Conservation (phyloP, 2,113 vertebrate species). For the Thalassoma bifasciatum region DNA sequence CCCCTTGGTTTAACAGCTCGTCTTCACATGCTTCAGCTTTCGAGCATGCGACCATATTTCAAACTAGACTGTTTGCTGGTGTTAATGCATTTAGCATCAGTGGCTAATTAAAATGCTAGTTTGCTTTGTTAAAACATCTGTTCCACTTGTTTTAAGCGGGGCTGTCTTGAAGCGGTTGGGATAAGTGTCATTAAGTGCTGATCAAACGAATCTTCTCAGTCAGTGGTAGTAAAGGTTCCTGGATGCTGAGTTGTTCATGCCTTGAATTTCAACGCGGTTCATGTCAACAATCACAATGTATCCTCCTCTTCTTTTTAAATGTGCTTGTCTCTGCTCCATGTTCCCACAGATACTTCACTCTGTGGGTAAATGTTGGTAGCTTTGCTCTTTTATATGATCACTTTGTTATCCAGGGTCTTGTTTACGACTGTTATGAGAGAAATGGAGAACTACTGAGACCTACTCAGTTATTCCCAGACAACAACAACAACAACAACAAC, state of each 20-base stretch:
- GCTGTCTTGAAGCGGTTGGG: slow-evolving; percentile 75
- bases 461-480: too few species aligned
- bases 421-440: slow-evolving; percentile 1
- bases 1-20: not conserved
- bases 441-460: too few species aligned
- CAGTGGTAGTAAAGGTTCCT: slow-evolving; percentile 63
- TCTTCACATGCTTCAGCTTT: slow-evolving; percentile 12
- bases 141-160: slow-evolving; percentile 74
- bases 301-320: not conserved
- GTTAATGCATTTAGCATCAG: slow-evolving; percentile 77
- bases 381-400: not conserved
- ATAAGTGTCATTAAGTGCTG: slow-evolving; percentile 79
- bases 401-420: not conserved
- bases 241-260: slow-evolving; percentile 44
- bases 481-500: too few species aligned
- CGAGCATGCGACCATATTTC: slow-evolving; percentile 58
- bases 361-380: not conserved
- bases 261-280: slow-evolving; percentile 34
- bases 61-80: slow-evolving; percentile 50
- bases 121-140: slow-evolving; percentile 78
- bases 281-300: not conserved
- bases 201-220: slow-evolving; percentile 73
- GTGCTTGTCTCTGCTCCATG: not conserved
- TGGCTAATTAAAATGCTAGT: slow-evolving; percentile 79
- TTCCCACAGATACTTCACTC: not conserved